Evolutionary conservation across 2,113 vertebrate genomes (phyloP).

Genomic region (Phylloscopus whistleri): DNA sequence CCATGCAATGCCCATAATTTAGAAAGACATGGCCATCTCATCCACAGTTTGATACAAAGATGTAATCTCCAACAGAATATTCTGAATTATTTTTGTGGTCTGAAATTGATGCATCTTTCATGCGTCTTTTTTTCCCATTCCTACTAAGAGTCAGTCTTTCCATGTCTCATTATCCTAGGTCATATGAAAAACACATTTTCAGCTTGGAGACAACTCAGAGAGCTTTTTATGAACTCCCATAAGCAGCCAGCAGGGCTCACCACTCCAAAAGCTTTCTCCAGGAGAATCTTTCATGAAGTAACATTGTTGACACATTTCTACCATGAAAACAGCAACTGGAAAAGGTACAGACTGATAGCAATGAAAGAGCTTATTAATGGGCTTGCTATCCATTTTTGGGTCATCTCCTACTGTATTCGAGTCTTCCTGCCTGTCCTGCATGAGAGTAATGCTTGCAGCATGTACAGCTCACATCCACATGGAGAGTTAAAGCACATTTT

Average conservation of each 20-base stretch:
- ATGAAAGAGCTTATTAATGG: background rate
- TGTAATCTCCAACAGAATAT: background rate
- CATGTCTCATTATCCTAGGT: background rate
- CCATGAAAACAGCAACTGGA: background rate
- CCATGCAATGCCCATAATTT: constrained; percentile 35
- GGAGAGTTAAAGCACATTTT: background rate
- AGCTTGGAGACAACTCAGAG: background rate
- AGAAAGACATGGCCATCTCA: constrained; percentile 18
- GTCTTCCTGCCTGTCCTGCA: background rate
- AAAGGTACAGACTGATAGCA: background rate
- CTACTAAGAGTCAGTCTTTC: background rate
- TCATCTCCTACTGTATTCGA: background rate
- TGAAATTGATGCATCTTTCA: background rate
- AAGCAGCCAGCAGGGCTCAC: background rate
- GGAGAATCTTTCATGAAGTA: background rate
- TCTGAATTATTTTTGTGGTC: constrained; percentile 31
- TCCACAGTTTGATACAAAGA: background rate
- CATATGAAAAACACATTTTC: background rate
- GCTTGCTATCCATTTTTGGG: background rate
- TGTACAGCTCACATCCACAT: background rate
- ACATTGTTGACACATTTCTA: background rate
- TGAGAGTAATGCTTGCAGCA: background rate
- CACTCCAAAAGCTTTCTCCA: background rate
- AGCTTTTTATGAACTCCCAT: background rate
- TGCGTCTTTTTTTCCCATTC: background rate